These are phyloP conservation scores for Orchesella flavescens DNA, from an alignment of 2,888 invertebrate species.

Conservation along the genomic window DNA sequence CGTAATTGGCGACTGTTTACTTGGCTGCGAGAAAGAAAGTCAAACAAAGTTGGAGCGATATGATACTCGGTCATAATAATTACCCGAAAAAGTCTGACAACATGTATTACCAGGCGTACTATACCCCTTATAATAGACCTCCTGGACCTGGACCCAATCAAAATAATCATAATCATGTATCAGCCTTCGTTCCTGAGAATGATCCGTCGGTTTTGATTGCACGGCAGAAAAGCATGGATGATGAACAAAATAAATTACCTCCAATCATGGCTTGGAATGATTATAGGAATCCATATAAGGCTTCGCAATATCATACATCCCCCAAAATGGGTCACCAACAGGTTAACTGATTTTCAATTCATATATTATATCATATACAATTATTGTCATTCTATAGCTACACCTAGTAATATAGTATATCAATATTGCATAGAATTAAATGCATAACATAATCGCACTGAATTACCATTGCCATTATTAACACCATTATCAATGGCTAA, in stretches of 20 bases:
- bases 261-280: slow-evolving; percentile 62
- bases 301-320: slow-evolving; percentile 44
- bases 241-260: slow-evolving; percentile 57
- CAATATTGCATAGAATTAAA: too few species aligned
- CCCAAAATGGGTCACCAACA: slow-evolving; percentile 52
- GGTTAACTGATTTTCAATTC: slow-evolving; percentile 55
- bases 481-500: too few species aligned
- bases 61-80: slow-evolving; percentile 51
- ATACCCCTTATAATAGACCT: slow-evolving; percentile 10
- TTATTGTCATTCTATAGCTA: not conserved
- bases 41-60: not conserved
- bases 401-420: too few species aligned
- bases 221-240: slow-evolving; percentile 49
- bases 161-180: slow-evolving; percentile 23
- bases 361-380: not conserved
- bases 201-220: slow-evolving; percentile 57
- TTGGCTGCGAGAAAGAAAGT: too few species aligned
- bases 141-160: not conserved
- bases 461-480: too few species aligned
- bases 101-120: slow-evolving; percentile 44
- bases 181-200: slow-evolving; percentile 31
- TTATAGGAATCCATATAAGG: slow-evolving; percentile 54
- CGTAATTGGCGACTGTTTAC: too few species aligned
- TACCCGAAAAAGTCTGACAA: slow-evolving; percentile 56
- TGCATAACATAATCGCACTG: too few species aligned